These are phyloP conservation scores for Atta cephalotes DNA, from an alignment of 1,140 invertebrate species.

Conservation along the genomic window DNA sequence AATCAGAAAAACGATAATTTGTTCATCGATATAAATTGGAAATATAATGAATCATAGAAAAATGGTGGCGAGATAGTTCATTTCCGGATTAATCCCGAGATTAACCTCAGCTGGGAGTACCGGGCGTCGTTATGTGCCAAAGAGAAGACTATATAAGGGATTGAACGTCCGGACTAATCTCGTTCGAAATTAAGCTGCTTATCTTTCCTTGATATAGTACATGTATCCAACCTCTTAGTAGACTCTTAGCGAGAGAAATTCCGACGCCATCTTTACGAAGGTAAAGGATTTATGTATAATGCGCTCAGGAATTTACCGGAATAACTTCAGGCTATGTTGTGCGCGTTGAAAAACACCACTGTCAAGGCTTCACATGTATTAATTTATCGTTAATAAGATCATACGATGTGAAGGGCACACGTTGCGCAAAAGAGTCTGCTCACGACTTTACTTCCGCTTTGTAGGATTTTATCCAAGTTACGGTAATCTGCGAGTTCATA, in stretches of 20 bases:
- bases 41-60: constrained; percentile 63
- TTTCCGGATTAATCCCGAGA: constrained; percentile 73
- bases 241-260: constrained; percentile 63
- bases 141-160: constrained; percentile 69
- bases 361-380: constrained; percentile 28
- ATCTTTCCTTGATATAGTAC: constrained; percentile 70
- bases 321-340: constrained; percentile 12
- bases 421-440: background rate
- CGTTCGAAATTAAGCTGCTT: constrained; percentile 77
- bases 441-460: background rate
- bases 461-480: constrained; percentile 34
- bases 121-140: constrained; percentile 68
- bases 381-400: constrained; percentile 56
- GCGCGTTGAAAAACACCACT: constrained; percentile 28
- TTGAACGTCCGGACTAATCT: constrained; percentile 75
- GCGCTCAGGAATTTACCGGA: constrained; percentile 27
- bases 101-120: constrained; percentile 69
- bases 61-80: constrained; percentile 64
- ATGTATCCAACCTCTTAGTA: constrained; percentile 69
- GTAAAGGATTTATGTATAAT: constrained; percentile 64
- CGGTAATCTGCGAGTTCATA: constrained; percentile 42
- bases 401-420: background rate
- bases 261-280: constrained; percentile 24
- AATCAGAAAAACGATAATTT: background rate
- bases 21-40: constrained; percentile 49